Evolutionary conservation across 2,888 invertebrate species (phyloP), one percentile per base, ranked within the genome.

Genomic region (Sialis fuliginosa): DNA sequence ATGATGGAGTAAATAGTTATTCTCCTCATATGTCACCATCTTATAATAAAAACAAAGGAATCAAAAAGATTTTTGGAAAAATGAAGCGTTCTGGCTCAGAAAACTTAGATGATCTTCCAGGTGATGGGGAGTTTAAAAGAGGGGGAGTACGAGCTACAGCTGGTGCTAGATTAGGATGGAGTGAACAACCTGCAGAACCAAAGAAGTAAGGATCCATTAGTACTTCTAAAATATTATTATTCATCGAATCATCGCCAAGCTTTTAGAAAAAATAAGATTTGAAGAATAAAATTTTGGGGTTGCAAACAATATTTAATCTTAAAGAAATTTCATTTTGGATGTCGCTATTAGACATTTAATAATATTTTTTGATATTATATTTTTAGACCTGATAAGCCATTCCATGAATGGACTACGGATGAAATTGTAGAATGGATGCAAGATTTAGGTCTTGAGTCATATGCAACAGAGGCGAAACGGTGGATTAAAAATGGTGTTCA

Each of bases 401-500:
- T 92, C 54, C 70, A 74, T 1, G 77, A 84, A 52, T 87, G 92
- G 82, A 81, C 87, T 59, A 74, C 77, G 22, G 84, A 85, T 47
- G 81, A 81, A 39, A 74, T 90, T 0, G 81, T 81, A 59, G 79
- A 79, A 33, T 93, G 92, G 92, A 62, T 93, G 34, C 75, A 80
- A 53, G 79, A 75, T 57, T 67, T 82, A 46, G 87, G 81, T 0
- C 67, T 92, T 6, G 84, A 85, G 49, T 72, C 76, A 58, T 95
- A 93, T 62, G 76, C 80, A 39, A 69, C 77, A 1, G 85, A 89
- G 50, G 81, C 83, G 10, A 80, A 82, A 55, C 71, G 82, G 47
- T 93, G 92, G 90, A 76, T 92, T 1, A 81, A 80, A 52, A 77
- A 76, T 34, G 81, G 90, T 6, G 72, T 81, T 8, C 84, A 89